These are phyloP conservation scores for Lasioglossum baleicum DNA, from an alignment of 1,140 invertebrate species.

Conservation along the genomic window DNA sequence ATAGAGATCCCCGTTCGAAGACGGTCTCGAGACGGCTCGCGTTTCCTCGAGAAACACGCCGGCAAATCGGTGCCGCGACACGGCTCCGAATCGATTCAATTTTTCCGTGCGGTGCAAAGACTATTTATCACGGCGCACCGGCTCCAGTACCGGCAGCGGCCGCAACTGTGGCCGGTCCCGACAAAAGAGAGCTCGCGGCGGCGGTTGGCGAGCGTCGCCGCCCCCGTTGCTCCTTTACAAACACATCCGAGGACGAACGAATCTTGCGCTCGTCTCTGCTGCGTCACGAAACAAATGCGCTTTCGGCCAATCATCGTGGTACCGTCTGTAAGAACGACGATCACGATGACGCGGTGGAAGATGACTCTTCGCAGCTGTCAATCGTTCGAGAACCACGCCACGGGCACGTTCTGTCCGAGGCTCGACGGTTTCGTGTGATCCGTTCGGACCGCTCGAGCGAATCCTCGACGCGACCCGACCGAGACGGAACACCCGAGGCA, in stretches of 20 bases:
- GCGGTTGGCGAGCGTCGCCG: slow-evolving; percentile 37
- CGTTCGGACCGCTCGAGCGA: slow-evolving; percentile 1
- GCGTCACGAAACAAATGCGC: slow-evolving; percentile 77
- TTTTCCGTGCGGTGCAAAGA: not conserved
- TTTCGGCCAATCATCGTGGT: slow-evolving; percentile 71
- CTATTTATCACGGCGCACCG: slow-evolving; percentile 38
- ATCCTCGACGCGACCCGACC: not conserved
- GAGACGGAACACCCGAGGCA: not conserved
- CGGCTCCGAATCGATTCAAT: not conserved
- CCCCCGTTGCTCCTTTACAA: slow-evolving; percentile 46
- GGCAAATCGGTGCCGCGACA: not conserved
- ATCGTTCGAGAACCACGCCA: slow-evolving; percentile 43
- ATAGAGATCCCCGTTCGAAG: slow-evolving; percentile 15
- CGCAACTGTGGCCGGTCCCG: not conserved
- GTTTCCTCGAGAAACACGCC: not conserved
- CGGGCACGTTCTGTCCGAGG: slow-evolving; percentile 42
- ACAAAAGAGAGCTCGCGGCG: slow-evolving; percentile 39
- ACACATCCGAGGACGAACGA: slow-evolving; percentile 34
- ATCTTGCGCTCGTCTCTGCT: slow-evolving; percentile 66
- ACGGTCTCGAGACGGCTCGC: not conserved
- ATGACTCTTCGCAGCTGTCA: slow-evolving; percentile 74
- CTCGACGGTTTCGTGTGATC: slow-evolving; percentile 50
- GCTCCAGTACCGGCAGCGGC: too few species aligned
- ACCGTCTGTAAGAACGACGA: slow-evolving; percentile 52
- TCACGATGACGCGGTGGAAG: slow-evolving; percentile 65